Percentiles rank a stretch among this genome's conserved stretches.
Evolutionary conservation across 2,888 invertebrate species (phyloP).

Genomic region (Argyresthia albistria): DNA sequence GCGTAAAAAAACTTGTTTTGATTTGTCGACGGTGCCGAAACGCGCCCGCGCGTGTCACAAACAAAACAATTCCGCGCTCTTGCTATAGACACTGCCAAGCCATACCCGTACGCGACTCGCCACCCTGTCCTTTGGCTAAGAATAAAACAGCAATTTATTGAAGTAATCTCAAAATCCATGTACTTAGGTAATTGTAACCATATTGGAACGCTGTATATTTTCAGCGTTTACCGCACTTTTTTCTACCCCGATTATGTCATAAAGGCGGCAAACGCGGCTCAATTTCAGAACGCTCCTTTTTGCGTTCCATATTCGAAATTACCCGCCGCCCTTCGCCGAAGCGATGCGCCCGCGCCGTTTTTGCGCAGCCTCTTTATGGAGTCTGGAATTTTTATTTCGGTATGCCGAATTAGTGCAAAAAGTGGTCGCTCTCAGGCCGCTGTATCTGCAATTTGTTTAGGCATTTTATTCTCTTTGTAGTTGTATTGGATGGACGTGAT

Average conservation of each 20-base stretch:
- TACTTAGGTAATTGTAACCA: too few species aligned
- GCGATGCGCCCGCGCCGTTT: conserved; percentile 24
- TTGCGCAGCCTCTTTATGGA: conserved; percentile 48
- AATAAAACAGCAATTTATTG: too few species aligned
- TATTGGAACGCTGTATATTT: too few species aligned
- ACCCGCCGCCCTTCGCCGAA: conserved; percentile 35
- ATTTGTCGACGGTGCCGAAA: too few species aligned
- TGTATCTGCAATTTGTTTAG: conserved; percentile 61
- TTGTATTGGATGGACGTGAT: not conserved
- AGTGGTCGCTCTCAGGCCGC: conserved; percentile 44
- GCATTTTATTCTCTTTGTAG: conserved; percentile 56
- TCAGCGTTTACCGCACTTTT: too few species aligned
- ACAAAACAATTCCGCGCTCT: too few species aligned
- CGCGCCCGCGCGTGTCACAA: too few species aligned
- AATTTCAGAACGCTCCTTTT: conserved; percentile 35
- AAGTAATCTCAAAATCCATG: too few species aligned
- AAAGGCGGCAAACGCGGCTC: conserved; percentile 21
- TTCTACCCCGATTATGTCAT: not conserved
- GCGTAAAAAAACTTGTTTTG: too few species aligned
- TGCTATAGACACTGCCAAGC: too few species aligned
- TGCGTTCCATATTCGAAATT: conserved; percentile 24
- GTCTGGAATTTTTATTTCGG: conserved; percentile 69
- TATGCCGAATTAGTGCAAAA: conserved; percentile 73
- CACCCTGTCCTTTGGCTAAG: too few species aligned
- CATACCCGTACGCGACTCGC: too few species aligned